phyloP scores from a whole-genome alignment of 2,113 vertebrate genomes.

The Gymnocephalus cernua region DNA sequence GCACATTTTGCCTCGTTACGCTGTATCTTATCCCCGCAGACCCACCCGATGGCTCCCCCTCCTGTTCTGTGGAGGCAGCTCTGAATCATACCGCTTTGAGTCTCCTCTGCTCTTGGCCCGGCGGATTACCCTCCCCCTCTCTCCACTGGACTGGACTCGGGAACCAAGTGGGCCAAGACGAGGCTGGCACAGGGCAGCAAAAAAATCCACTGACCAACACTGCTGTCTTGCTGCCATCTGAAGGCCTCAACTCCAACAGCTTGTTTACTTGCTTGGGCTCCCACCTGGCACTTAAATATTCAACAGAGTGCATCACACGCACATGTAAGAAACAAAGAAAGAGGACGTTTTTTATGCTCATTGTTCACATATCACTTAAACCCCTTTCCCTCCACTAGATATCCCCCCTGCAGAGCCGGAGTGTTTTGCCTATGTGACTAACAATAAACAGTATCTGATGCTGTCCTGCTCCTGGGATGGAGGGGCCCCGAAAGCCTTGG shows the following conservation, averaged over 20 bases:
- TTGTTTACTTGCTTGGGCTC: conserved; percentile 86
- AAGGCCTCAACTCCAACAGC: conserved; percentile 79
- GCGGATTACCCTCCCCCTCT: conserved; percentile 86
- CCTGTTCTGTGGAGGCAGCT: conserved; percentile 84
- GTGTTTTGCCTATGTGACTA: conserved; percentile 85
- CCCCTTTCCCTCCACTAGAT: conserved; percentile 72
- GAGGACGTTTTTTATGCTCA: not conserved
- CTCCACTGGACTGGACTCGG: conserved; percentile 85
- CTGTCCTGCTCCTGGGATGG: conserved; percentile 90
- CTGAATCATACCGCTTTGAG: conserved; percentile 84
- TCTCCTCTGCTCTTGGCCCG: conserved; percentile 88
- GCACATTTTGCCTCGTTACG: conserved; percentile 37
- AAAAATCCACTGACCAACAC: conserved; percentile 71
- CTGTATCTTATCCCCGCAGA: conserved; percentile 82
- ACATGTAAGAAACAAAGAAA: conserved; percentile 83
- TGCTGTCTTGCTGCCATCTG: conserved; percentile 78
- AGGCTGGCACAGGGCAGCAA: not conserved
- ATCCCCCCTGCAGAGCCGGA: conserved; percentile 81
- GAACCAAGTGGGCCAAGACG: conserved; percentile 16
- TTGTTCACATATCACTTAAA: not conserved
- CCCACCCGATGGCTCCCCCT: conserved; percentile 86
- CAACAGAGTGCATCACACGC: conserved; percentile 78
- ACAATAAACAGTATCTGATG: conserved; percentile 84
- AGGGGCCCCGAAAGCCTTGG: conserved; percentile 82
- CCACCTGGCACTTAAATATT: conserved; percentile 80